Percentiles rank a stretch among this genome's conserved stretches.
These are phyloP conservation scores for Dicyrtomina minuta DNA, from an alignment of 2,888 invertebrate genomes.

Conservation along the genomic window DNA sequence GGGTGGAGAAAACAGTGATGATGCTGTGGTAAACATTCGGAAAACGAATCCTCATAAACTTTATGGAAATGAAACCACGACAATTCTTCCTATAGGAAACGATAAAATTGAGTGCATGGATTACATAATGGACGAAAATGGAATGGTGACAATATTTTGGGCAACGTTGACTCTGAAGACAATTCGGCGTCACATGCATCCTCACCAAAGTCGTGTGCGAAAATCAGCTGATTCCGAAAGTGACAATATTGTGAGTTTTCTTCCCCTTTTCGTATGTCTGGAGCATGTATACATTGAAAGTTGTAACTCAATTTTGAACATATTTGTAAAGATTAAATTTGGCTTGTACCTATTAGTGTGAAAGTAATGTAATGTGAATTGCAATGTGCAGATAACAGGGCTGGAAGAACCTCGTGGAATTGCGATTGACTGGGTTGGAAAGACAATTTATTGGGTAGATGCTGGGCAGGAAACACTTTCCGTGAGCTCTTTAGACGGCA, in stretches of 20 bases:
- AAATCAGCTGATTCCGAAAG: constrained; percentile 23
- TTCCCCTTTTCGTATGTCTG: not conserved
- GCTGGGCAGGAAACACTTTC: constrained; percentile 57
- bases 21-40: constrained; percentile 59
- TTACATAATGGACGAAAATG: constrained; percentile 46
- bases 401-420: constrained; percentile 71
- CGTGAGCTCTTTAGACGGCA: constrained; percentile 64
- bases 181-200: constrained; percentile 40
- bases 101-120: constrained; percentile 63
- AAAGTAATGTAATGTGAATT: not conserved
- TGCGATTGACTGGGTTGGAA: constrained; percentile 70
- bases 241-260: constrained; percentile 35
- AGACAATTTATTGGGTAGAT: constrained; percentile 71
- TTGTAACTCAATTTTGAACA: not conserved
- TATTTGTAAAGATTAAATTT: not conserved
- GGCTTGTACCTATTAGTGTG: not conserved
- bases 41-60: constrained; percentile 67
- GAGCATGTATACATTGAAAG: constrained; percentile 2
- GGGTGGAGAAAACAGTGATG: constrained; percentile 59
- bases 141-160: constrained; percentile 44
- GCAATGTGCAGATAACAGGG: constrained; percentile 55
- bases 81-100: constrained; percentile 56
- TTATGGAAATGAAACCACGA: constrained; percentile 57
- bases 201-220: constrained; percentile 14
- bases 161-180: constrained; percentile 39